phyloP scores from a whole-genome alignment of 2,113 vertebrate species.

The Psittacula cyanocephala region DNA sequence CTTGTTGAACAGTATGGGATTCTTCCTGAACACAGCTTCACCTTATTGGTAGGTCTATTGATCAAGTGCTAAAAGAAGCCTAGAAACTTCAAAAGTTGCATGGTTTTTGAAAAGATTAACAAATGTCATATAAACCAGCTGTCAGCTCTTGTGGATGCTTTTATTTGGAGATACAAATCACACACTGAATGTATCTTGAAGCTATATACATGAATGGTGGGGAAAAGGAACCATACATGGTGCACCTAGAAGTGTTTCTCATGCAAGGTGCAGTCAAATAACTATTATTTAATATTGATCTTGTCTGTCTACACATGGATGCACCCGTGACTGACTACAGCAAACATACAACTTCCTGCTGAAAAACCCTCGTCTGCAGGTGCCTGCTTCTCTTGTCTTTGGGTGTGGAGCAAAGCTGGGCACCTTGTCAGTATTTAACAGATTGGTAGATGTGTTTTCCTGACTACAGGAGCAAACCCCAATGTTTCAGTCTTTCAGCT shows the following conservation, averaged over 20 bases:
- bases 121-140: not conserved
- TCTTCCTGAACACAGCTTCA: constrained; percentile 90
- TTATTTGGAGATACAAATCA: not conserved
- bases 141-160: not conserved
- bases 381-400: not conserved
- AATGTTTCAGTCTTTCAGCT: not conserved
- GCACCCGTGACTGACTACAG: not conserved
- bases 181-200: not conserved
- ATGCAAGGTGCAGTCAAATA: not conserved
- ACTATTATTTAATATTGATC: constrained; percentile 12
- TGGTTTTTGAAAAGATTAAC: not conserved
- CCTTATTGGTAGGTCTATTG: constrained; percentile 84
- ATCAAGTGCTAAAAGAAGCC: not conserved
- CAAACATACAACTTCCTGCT: not conserved
- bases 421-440: not conserved
- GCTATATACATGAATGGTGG: not conserved
- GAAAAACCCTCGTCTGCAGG: not conserved
- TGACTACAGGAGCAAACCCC: not conserved
- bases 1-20: constrained; percentile 85
- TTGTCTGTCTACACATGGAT: not conserved
- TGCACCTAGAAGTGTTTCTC: not conserved
- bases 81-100: not conserved
- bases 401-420: not conserved
- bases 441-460: not conserved
- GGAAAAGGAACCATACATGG: not conserved